A percentile compares a stretch with the other conserved stretches of the same genome.
Evolutionary conservation across 2,797 vertebrate genomes (phyloP).

Genomic region (Sternarchorhynchus goeldii): DNA sequence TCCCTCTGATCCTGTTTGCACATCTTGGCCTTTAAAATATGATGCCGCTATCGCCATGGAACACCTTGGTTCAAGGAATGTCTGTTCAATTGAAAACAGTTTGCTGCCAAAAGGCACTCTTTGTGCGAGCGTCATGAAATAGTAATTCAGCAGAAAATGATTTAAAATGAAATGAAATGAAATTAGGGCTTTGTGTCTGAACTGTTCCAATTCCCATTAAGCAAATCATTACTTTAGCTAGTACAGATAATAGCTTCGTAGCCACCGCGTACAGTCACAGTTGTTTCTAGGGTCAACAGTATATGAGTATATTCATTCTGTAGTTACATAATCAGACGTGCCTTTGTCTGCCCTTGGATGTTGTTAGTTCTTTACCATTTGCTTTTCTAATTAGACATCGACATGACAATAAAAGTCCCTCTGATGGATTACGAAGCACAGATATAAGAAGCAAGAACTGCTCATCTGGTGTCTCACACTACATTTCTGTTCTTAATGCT

Average conservation of each 20-base stretch:
- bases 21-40: constrained; percentile 10
- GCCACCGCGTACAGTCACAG: not conserved
- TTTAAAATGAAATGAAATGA: not conserved
- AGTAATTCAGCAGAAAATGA: not conserved
- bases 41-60: not conserved
- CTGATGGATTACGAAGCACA: not conserved
- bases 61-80: constrained; percentile 8
- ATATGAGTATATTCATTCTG: not conserved
- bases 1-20: constrained; percentile 20
- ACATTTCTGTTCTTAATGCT: not conserved
- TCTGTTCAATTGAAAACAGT: constrained; percentile 8
- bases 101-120: not conserved
- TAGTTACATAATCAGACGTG: not conserved
- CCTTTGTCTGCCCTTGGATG: not conserved
- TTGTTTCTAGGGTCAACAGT: not conserved
- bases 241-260: too few species aligned
- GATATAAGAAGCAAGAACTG: not conserved
- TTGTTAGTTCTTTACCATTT: not conserved
- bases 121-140: not conserved
- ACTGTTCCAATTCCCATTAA: too few species aligned
- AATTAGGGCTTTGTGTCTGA: not conserved
- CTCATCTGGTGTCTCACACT: not conserved
- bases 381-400: not conserved
- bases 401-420: not conserved
- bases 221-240: too few species aligned